A percentile compares a stretch with the other conserved stretches of the same genome.
These are phyloP conservation scores for Zosterops lateralis DNA, from an alignment of 2,113 vertebrate genomes.

Conservation along the genomic window DNA sequence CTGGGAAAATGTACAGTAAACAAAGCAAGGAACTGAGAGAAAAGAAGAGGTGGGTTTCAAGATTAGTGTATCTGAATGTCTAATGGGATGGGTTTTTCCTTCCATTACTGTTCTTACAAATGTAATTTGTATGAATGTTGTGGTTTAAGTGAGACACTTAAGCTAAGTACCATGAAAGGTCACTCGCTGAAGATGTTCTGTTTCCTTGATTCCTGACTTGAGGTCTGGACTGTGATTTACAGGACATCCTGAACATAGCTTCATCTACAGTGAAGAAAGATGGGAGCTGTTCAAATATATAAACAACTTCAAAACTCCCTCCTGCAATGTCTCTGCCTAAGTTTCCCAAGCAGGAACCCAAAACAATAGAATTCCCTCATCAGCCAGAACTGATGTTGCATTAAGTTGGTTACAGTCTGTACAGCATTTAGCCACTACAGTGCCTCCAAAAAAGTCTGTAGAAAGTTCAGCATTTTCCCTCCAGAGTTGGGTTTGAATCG, in stretches of 20 bases:
- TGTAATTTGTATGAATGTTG: neutral
- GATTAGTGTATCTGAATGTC: neutral
- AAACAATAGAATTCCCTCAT: neutral
- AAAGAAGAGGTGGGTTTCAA: neutral
- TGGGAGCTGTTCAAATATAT: neutral
- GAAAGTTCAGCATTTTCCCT: neutral
- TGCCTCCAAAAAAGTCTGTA: neutral
- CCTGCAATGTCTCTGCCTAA: neutral
- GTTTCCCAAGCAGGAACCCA: neutral
- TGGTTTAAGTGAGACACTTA: neutral
- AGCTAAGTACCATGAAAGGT: neutral
- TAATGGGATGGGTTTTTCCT: neutral
- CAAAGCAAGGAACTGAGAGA: neutral
- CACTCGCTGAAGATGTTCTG: neutral
- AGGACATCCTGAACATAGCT: neutral
- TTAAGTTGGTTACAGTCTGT: neutral
- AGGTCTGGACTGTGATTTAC: neutral
- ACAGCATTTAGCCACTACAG: neutral
- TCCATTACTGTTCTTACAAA: neutral
- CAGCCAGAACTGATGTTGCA: neutral
- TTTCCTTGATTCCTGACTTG: neutral
- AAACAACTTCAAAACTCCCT: neutral
- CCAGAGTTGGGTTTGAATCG: neutral
- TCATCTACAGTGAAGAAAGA: neutral
- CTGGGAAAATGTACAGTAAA: neutral